A percentile compares a stretch with the other conserved stretches of the same genome.
Evolutionary conservation across 2,888 invertebrate genomes (phyloP).

Genomic region (Hofmannophila pseudospretella): DNA sequence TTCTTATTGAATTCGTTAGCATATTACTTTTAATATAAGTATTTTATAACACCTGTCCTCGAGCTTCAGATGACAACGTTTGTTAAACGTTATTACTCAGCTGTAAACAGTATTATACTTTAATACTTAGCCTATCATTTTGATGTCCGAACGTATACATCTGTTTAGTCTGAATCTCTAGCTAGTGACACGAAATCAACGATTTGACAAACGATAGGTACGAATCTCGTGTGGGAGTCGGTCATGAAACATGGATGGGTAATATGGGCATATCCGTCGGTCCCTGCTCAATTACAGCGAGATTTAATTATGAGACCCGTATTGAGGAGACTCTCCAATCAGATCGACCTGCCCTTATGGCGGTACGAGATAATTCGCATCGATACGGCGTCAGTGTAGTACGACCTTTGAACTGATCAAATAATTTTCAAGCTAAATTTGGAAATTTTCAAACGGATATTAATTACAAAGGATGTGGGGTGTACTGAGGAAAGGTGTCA

Average conservation of each 20-base stretch:
- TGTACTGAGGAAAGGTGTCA: background rate
- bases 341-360: constrained; percentile 22
- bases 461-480: background rate
- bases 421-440: constrained; percentile 1
- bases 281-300: constrained; percentile 36
- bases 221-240: constrained; percentile 18
- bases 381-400: constrained; percentile 15
- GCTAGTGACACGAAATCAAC: no score
- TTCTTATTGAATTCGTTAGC: background rate
- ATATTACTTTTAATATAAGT: no score
- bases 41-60: no score
- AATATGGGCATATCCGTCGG: constrained; percentile 20
- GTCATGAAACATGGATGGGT: constrained; percentile 26
- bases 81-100: no score
- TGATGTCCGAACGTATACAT: no score
- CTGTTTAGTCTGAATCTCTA: no score
- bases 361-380: constrained; percentile 24
- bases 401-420: constrained; percentile 3
- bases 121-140: no score
- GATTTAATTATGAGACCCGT: constrained; percentile 45
- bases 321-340: constrained; percentile 24
- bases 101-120: no score
- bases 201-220: background rate
- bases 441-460: background rate
- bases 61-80: no score